phyloP scores from a whole-genome alignment of 2,888 invertebrate species.

The Lepidocyrtinus sp. region DNA sequence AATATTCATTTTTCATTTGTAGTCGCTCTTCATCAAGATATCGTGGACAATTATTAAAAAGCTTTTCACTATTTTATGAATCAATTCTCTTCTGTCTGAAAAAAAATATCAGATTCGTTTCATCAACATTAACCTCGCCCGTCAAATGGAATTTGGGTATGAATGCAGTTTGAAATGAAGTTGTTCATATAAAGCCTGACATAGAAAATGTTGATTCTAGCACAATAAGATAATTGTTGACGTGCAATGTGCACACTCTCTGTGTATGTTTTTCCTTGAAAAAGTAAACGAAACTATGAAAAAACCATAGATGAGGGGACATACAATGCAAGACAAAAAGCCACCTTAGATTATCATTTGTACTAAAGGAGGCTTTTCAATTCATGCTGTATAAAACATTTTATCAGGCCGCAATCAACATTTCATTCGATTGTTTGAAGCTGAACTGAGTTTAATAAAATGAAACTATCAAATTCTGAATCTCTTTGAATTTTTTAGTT shows the following conservation, averaged over 20 bases:
- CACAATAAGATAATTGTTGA: background rate
- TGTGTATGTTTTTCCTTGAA: background rate
- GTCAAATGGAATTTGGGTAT: background rate
- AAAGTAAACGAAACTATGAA: background rate
- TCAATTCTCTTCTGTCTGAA: constrained; percentile 32
- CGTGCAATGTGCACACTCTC: background rate
- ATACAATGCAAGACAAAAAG: too few species aligned
- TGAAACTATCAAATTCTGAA: too few species aligned
- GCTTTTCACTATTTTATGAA: background rate
- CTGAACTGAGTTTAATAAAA: too few species aligned
- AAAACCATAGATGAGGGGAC: background rate
- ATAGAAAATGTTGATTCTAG: background rate
- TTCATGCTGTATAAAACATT: too few species aligned
- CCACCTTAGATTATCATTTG: too few species aligned
- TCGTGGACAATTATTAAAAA: background rate
- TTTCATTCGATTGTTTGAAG: too few species aligned
- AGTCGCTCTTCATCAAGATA: background rate
- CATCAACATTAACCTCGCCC: background rate
- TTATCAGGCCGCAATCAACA: too few species aligned
- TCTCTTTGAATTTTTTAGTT: too few species aligned
- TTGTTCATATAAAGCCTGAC: background rate
- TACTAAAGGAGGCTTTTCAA: too few species aligned
- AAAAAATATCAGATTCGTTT: background rate
- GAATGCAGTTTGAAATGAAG: background rate
- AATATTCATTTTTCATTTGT: constrained; percentile 23